Conservation (phyloP, 92 coral and sea anemone species). For the Actinostola sp. region DNA sequence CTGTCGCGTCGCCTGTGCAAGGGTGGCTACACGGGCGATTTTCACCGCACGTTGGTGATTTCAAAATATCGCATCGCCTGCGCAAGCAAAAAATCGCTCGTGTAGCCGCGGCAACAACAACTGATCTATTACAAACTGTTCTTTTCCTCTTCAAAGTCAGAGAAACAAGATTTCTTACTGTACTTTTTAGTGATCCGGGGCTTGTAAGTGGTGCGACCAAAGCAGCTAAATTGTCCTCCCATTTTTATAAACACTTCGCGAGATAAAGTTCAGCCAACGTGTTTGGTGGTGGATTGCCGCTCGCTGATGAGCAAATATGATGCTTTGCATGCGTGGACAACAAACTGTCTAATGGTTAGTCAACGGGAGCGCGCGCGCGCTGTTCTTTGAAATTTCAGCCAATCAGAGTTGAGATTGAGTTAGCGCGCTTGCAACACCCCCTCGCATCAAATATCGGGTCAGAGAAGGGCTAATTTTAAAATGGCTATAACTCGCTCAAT, state of each 20-base stretch:
- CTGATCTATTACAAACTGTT: neutral
- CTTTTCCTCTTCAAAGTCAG: too few species aligned
- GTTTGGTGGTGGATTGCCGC: neutral
- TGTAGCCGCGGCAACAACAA: neutral
- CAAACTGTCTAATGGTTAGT: neutral
- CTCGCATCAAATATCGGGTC: neutral
- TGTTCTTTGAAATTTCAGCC: neutral
- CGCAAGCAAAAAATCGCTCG: too few species aligned
- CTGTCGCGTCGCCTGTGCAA: too few species aligned
- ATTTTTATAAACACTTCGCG: neutral
- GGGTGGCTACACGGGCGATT: too few species aligned
- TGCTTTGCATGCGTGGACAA: neutral
- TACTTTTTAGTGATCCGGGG: constrained; percentile 2
- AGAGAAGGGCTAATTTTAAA: neutral
- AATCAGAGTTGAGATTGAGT: neutral
- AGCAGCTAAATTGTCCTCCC: constrained; percentile 8
- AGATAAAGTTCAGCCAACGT: neutral
- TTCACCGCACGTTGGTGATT: too few species aligned
- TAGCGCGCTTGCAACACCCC: constrained; percentile 1
- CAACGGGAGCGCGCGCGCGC: too few species aligned
- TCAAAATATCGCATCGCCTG: too few species aligned
- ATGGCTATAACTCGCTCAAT: too few species aligned
- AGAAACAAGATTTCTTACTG: neutral
- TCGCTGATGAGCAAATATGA: neutral
- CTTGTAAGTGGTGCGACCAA: neutral